Conservation (phyloP, 2,888 invertebrate genomes). For the Muscina levida region DNA sequence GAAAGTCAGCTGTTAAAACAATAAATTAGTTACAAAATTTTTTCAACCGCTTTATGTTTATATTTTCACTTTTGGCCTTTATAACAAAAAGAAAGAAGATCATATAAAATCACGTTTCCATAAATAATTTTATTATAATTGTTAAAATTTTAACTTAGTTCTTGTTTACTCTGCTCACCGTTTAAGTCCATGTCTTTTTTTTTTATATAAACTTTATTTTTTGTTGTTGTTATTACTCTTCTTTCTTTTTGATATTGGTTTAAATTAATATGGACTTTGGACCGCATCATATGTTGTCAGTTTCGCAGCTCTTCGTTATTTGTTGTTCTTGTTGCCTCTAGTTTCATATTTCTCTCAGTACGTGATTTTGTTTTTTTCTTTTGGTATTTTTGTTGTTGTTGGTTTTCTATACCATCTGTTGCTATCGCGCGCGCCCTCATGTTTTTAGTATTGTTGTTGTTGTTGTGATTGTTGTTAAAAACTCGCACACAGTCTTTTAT, state of each 20-base stretch:
- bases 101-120: not conserved
- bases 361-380: not conserved
- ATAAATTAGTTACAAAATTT: too few species aligned
- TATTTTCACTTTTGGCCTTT: too few species aligned
- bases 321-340: constrained; percentile 26
- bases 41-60: too few species aligned
- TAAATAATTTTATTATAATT: not conserved
- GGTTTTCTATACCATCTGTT: not conserved
- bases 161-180: not conserved
- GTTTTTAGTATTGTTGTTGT: constrained; percentile 13
- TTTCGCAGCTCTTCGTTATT: constrained; percentile 13
- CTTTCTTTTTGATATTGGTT: constrained; percentile 46
- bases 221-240: constrained; percentile 8
- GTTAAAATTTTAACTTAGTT: constrained; percentile 4
- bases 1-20: too few species aligned
- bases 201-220: not conserved
- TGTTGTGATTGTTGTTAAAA: not conserved
- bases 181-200: too few species aligned
- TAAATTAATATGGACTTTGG: constrained; percentile 63
- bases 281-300: constrained; percentile 62
- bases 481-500: not conserved
- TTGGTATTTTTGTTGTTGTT: not conserved
- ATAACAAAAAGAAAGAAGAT: too few species aligned
- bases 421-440: not conserved
- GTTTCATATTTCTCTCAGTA: constrained; percentile 10